Base-by-base conservation (phyloP, 2,888 invertebrate genomes). In the Nomada hirtipes region DNA sequence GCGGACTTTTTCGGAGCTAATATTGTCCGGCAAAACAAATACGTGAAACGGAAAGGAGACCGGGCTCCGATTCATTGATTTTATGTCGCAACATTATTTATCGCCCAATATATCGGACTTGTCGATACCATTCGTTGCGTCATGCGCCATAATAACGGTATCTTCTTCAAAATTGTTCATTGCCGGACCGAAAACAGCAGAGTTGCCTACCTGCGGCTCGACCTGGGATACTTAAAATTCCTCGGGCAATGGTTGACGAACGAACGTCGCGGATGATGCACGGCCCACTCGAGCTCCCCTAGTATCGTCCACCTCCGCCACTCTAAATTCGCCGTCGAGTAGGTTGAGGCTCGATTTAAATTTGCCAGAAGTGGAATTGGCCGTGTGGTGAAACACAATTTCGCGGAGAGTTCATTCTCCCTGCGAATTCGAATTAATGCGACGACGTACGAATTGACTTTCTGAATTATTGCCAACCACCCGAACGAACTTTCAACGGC, bases 111-210 rank as follows among this genome's bases (percentile, higher is more conserved):
- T 90, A 92, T 92, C 89, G 87, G 75, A 84, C 89, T 91, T 92
- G 93, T 92, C 93, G 92, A 93, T 93, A 92, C 88, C 92, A 93
- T 90, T 92, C 92, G 92, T 91, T 90, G 91, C 91, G 91, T 92
- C 92, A 92, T 89, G 88, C 89, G 90, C 89, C 89, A 92, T 91
- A 92, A 92, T 91, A 92, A 91, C 89, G 90, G 89, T 91, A 92
- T 91, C 90, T 89, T 91, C 89, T 87, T 89, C 79, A 88, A 91
- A 90, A 90, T 87, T 89, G 91, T 89, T 89, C 88, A 86, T 83
- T 85, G 88, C 80, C 78, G 73, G 70, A 74, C 72, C 76, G 53
- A 57, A 76, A 15, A 47, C 47, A 47, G 47, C 47, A 50, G 59
- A 59, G 78, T 67, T 59, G 70, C 73, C 64, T 60, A 63, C 36